These are phyloP conservation scores for Anneissia japonica DNA, from an alignment of 35 echinoderm and acorn worm genomes.

Conservation along the genomic window DNA sequence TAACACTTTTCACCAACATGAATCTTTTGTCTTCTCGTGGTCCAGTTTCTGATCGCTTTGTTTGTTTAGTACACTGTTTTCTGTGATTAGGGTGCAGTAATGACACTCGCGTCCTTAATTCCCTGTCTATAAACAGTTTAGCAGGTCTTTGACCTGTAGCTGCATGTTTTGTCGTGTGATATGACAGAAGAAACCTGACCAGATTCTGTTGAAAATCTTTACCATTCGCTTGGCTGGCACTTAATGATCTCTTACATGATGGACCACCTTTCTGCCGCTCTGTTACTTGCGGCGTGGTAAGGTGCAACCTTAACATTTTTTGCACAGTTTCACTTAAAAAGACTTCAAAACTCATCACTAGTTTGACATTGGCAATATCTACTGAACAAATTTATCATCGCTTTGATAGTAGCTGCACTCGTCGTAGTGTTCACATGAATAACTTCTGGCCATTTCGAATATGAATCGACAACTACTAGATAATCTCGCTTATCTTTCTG, in stretches of 20 bases:
- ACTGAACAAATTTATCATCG: slow-evolving; percentile 1
- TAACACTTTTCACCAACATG: background rate
- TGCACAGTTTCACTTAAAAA: slow-evolving; percentile 18
- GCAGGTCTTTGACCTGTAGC: background rate
- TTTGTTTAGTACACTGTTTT: background rate
- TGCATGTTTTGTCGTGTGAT: background rate
- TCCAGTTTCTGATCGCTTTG: slow-evolving; percentile 8
- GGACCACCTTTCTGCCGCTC: background rate
- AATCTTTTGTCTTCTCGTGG: background rate
- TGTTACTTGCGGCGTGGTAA: slow-evolving; percentile 44
- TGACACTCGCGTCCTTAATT: background rate
- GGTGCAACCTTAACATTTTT: slow-evolving; percentile 35
- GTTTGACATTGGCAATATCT: background rate
- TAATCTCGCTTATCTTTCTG: slow-evolving; percentile 7
- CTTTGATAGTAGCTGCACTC: background rate
- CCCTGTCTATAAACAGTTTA: slow-evolving; percentile 9
- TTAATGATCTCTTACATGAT: no score
- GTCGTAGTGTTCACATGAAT: slow-evolving; percentile 22
- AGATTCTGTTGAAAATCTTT: slow-evolving; percentile 1
- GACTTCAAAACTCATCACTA: no score
- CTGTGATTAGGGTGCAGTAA: no score
- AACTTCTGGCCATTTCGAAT: slow-evolving; percentile 32
- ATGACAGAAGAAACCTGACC: slow-evolving; percentile 19
- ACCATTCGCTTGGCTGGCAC: background rate
- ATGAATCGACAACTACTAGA: slow-evolving; percentile 19